These are phyloP conservation scores for Alfaro cultratus DNA, from an alignment of 2,797 vertebrate species.

Conservation along the genomic window DNA sequence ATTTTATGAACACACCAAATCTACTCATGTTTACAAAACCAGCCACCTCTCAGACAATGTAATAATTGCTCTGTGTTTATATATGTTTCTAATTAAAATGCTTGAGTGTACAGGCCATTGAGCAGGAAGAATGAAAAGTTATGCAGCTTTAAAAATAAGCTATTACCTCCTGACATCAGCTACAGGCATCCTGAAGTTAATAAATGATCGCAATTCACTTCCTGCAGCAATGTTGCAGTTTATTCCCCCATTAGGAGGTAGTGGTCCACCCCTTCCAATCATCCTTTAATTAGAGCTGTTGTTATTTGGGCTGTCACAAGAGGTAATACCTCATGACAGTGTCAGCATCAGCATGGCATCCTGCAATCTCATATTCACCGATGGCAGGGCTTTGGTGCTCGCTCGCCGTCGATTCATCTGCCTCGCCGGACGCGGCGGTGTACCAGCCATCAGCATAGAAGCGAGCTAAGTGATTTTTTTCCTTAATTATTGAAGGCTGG, in stretches of 20 bases:
- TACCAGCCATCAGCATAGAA: conserved; percentile 28
- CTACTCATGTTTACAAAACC: neutral
- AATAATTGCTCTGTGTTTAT: conserved; percentile 6
- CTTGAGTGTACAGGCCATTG: conserved; percentile 28
- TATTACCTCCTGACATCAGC: conserved; percentile 71
- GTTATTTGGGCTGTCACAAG: conserved; percentile 76
- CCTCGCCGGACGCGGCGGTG: conserved; percentile 29
- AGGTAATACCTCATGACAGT: conserved; percentile 71
- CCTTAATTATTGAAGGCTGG: conserved; percentile 25
- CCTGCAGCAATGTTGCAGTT: conserved; percentile 65
- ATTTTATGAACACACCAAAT: neutral
- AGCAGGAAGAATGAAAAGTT: conserved; percentile 49
- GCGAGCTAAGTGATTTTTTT: conserved; percentile 23
- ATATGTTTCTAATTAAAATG: conserved; percentile 42
- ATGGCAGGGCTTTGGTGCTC: conserved; percentile 47
- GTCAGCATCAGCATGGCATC: conserved; percentile 56
- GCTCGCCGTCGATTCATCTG: conserved; percentile 39
- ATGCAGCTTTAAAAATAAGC: conserved; percentile 67
- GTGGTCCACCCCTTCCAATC: conserved; percentile 72
- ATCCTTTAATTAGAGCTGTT: conserved; percentile 78
- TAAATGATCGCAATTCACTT: conserved; percentile 72
- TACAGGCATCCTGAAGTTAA: conserved; percentile 67
- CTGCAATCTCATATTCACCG: conserved; percentile 70
- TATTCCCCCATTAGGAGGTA: conserved; percentile 73
- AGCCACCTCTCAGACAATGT: conserved; percentile 12